Percentiles rank a stretch among this genome's conserved stretches.
phyloP scores from a whole-genome alignment of 1,140 invertebrate species.

The Antheraea mylitta region DNA sequence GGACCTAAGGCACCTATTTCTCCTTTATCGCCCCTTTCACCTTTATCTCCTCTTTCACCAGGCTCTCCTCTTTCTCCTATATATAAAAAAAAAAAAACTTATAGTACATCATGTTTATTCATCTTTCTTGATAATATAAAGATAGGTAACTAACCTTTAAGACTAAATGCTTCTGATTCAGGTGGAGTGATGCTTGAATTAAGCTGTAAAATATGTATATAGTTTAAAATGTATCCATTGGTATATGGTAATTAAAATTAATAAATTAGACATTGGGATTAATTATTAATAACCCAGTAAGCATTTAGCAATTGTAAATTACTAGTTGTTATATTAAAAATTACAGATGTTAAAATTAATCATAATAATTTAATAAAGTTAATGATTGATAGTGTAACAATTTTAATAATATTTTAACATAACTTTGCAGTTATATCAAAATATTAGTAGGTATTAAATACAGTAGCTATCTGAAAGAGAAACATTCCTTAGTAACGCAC shows the following conservation, averaged over 20 bases:
- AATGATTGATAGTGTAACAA: no score
- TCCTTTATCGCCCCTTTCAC: conserved; percentile 12
- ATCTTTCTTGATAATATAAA: neutral
- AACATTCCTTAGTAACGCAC: no score
- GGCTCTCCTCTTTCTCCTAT: conserved; percentile 12
- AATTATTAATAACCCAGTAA: neutral
- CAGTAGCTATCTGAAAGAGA: no score
- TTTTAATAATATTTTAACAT: no score
- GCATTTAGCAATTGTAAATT: neutral
- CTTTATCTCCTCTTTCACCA: conserved; percentile 13
- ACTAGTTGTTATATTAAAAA: no score
- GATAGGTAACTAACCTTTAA: neutral
- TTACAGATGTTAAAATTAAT: no score
- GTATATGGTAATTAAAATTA: neutral
- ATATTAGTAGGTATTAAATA: no score
- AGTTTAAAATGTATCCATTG: neutral
- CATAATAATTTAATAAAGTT: no score
- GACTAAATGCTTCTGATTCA: neutral
- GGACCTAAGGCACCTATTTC: conserved; percentile 20
- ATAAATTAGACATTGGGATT: neutral
- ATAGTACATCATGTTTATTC: neutral
- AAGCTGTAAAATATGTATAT: neutral
- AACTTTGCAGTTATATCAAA: no score
- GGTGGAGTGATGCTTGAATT: neutral
- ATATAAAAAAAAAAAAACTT: neutral